These are phyloP conservation scores for Drosophila orosa DNA, from an alignment of 1,140 invertebrate genomes.

Conservation along the genomic window DNA sequence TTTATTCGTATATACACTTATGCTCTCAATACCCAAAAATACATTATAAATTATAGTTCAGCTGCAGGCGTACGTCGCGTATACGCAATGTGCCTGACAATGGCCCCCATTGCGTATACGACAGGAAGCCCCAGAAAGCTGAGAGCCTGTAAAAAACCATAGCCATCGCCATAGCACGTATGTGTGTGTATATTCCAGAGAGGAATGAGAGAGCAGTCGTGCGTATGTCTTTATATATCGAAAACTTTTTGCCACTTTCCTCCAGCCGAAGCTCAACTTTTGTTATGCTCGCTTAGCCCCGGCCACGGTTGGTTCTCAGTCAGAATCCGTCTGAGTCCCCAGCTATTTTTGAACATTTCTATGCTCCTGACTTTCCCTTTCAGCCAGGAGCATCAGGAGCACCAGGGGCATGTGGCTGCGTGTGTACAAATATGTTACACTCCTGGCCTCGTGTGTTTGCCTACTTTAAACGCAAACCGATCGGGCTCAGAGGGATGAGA, in stretches of 20 bases:
- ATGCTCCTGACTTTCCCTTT: constrained; percentile 49
- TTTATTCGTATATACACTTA: constrained; percentile 17
- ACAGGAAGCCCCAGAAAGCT: constrained; percentile 62
- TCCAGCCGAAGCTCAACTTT: constrained; percentile 71
- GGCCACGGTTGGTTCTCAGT: constrained; percentile 13
- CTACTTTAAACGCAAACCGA: constrained; percentile 74
- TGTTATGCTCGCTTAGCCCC: constrained; percentile 73
- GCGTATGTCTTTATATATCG: constrained; percentile 79
- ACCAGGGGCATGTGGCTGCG: constrained; percentile 16
- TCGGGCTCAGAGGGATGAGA: constrained; percentile 47
- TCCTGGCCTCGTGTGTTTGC: constrained; percentile 50
- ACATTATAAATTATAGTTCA: constrained; percentile 78
- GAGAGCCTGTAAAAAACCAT: constrained; percentile 32
- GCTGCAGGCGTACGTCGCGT: constrained; percentile 57
- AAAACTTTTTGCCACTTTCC: constrained; percentile 80
- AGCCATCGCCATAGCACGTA: constrained; percentile 45
- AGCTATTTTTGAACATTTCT: constrained; percentile 61
- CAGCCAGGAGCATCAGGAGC: constrained; percentile 13
- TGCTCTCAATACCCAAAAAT: constrained; percentile 49
- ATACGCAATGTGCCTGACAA: constrained; percentile 75
- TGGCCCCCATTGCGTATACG: constrained; percentile 29
- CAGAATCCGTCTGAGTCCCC: background rate
- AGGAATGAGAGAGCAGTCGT: constrained; percentile 53
- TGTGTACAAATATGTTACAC: constrained; percentile 62
- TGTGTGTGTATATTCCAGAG: constrained; percentile 19